Percentiles rank a stretch among this genome's conserved stretches.
phyloP scores from a whole-genome alignment of 2,797 vertebrate species.

The Eleutherodactylus coqui region DNA sequence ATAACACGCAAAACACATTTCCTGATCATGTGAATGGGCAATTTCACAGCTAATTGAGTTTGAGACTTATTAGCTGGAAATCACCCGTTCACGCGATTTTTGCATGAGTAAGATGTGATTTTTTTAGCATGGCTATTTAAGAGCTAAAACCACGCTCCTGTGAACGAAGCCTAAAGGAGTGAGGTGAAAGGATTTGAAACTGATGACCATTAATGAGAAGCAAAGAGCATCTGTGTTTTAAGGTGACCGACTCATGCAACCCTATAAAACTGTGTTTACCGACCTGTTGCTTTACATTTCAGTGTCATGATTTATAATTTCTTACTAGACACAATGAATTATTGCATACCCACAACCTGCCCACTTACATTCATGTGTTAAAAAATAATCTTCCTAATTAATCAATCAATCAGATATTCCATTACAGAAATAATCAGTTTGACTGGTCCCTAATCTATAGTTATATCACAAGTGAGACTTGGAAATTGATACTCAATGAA shows the following conservation, averaged over 20 bases:
- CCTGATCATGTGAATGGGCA: no score
- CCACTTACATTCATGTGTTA: slow-evolving; percentile 67
- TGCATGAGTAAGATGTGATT: no score
- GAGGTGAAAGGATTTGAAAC: neutral
- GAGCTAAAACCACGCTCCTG: no score
- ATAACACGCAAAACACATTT: no score
- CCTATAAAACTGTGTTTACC: neutral
- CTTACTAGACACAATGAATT: neutral
- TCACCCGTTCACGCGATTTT: no score
- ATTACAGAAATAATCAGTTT: slow-evolving; percentile 80
- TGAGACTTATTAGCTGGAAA: no score
- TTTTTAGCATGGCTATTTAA: no score
- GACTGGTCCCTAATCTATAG: slow-evolving; percentile 78
- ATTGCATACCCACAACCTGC: slow-evolving; percentile 23
- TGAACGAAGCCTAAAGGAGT: no score
- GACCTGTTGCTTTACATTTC: neutral
- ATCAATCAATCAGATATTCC: slow-evolving; percentile 84
- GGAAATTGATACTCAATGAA: slow-evolving; percentile 85
- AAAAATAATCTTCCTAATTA: slow-evolving; percentile 78
- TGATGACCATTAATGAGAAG: neutral
- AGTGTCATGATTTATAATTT: neutral
- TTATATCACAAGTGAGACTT: slow-evolving; percentile 80
- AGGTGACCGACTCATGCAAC: neutral
- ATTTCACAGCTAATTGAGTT: no score
- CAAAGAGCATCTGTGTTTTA: neutral